Base-by-base conservation (phyloP, 2,888 invertebrate species). In the Scaptomyza tumidula region DNA sequence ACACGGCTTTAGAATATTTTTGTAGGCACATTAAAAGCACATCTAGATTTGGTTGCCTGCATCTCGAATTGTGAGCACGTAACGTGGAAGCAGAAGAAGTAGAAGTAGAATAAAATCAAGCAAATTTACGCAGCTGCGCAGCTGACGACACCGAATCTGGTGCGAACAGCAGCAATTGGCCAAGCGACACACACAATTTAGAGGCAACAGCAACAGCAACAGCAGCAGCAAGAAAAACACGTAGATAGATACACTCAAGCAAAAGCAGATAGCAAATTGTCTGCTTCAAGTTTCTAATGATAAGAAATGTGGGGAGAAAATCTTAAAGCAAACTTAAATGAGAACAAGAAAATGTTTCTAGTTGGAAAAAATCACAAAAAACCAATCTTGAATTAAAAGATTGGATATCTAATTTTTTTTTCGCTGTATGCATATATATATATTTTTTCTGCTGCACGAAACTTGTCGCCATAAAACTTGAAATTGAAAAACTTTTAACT, bases 391-490 rank as follows among this genome's bases (percentile, higher is more conserved):
- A 50, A 50, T 37, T n/a, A 37, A 19, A 35, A 1, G 33, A 19
- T n/a, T 35, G 13, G 19, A 35, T n/a, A 19, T 19, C n/a, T n/a
- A n/a, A 19, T 33, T 33, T 35, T 50, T 50, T 50, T 35, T 35
- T 19, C 16, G 13, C 61, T 57, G 39, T 55, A 43, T 19, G 19
- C 19, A 19, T 19, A 19, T 19, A 19, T 19, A 19, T 19, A 1
- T 39, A 14, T 62, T 33, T 58, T 59, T 44, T 53, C n/a, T 46
- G 48, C 58, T 46, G 77, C 52, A 66, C 68, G 59, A 27, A 86
- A 70, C 85, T 86, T 88, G 89, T 86, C 87, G 87, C 80, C 88
- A 88, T 82, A 88, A 82, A 82, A 82, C 88, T 82, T 86, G 88
- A 86, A 86, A 83, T 86, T 88, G 89, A 88, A 83, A 83, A 83